Evolutionary conservation across 2,797 vertebrate species (phyloP).

Genomic region (Psittacula echo): DNA sequence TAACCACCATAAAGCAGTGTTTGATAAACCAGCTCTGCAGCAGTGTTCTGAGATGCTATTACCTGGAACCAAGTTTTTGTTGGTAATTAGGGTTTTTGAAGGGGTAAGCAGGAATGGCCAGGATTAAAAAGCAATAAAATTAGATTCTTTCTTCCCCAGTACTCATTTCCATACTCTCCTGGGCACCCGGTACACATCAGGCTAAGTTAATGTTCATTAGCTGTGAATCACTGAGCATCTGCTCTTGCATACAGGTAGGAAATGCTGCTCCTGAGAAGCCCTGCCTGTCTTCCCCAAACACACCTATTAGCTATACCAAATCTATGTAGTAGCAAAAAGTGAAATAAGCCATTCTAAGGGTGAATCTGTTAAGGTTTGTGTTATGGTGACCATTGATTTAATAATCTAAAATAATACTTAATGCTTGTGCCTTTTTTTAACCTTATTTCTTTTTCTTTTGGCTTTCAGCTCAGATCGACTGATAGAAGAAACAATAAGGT

Average conservation of each 20-base stretch:
- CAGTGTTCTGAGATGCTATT: neutral
- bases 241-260: neutral
- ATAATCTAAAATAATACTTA: neutral
- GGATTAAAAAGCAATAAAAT: neutral
- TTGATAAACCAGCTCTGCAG: neutral
- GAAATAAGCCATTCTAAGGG: neutral
- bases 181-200: neutral
- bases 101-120: neutral
- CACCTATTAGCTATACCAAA: neutral
- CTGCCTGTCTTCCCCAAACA: neutral
- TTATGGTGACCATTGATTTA: neutral
- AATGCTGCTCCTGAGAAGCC: neutral
- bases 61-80: neutral
- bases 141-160: neutral
- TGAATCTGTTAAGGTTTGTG: neutral
- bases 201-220: neutral
- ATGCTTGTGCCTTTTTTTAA: conserved; percentile 19
- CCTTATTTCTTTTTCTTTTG: neutral
- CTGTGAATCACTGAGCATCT: neutral
- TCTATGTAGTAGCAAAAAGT: neutral
- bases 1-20: neutral
- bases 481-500: conserved; percentile 99
- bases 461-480: conserved; percentile 92
- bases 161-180: neutral
- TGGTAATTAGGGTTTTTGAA: neutral